A percentile compares a stretch with the other conserved stretches of the same genome.
Conservation (phyloP, 1,140 invertebrate genomes). For the Lanistes nyassanus region DNA sequence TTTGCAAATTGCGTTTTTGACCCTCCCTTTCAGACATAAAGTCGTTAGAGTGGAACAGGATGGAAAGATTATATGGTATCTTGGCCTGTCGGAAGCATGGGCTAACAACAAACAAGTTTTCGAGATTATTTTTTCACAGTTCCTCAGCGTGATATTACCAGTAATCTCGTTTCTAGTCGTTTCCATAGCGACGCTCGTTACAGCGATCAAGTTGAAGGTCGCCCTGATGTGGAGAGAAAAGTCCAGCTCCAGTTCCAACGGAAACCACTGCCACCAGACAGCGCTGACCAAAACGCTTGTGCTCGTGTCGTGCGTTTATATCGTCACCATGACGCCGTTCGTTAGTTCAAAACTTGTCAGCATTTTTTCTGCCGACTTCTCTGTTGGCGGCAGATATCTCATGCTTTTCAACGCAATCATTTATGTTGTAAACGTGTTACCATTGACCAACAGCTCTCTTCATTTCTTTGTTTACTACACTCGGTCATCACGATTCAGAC, state of each 20-base stretch:
- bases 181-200: not conserved
- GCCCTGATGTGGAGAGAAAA: constrained; percentile 4
- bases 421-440: not conserved
- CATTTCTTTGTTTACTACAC: not conserved
- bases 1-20: not conserved
- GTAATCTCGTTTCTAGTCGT: constrained; percentile 10
- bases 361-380: not conserved
- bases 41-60: too few species aligned
- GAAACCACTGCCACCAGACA: not conserved
- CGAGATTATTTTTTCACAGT: too few species aligned
- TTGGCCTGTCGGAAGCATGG: too few species aligned
- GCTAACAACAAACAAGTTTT: too few species aligned
- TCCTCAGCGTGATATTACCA: not conserved
- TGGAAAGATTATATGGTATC: too few species aligned
- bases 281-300: not conserved
- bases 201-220: not conserved
- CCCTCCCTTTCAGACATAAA: too few species aligned
- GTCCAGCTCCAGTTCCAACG: not conserved
- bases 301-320: not conserved
- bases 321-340: not conserved
- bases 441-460: not conserved
- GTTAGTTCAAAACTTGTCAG: not conserved
- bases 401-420: not conserved
- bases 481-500: too few species aligned
- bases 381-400: not conserved